Evolutionary conservation across 2,797 vertebrate species (phyloP), one percentile per base, ranked within the genome.

Genomic region (Eulemur coronatus): DNA sequence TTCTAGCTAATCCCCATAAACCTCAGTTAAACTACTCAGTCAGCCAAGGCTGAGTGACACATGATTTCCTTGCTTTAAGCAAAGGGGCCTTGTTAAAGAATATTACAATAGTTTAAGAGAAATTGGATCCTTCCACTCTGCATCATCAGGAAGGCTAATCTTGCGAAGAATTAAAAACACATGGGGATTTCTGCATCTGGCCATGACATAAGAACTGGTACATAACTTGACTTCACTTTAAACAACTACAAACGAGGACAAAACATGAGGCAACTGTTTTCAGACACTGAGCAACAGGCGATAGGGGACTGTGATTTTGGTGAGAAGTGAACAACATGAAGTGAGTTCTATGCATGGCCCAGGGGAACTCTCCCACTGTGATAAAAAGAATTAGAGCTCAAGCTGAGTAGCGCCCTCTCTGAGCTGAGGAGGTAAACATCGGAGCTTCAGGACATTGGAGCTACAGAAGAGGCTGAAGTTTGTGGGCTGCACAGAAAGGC

Each of bases 111-210:
- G 18, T 84, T 78, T 91, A 76, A 80, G 65, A 91, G 72, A 72
- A 95, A 84, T n/a, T 41, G 14, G n/a, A 63, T 43, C 38, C 73
- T 70, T 75, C 30, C 8, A 50, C 8, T 73, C 50, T 69, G 41
- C 43, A 48, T 46, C 55, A 46, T 84, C 41, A 41, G 55, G 28
- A 91, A 33, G 26, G 17, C 10, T 78, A 76, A 59, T 33, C 55
- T 24, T 59, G 28, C 20, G 35, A 80, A 82, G 76, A 91, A 93
- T 92, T 81, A 38, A 96, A 93, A 84, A 30, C 86, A 92, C 22
- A 22, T 26, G n/a, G 57, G 41, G 13, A 85, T 89, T 93, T 89
- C 70, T 76, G 30, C 61, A 61, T 72, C 67, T 46, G n/a, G 43
- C 57, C 35, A 15, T 22, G 61, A 93, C 26, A 61, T 9, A 72